These are phyloP conservation scores for Brachyalestes nurse DNA, from an alignment of 2,797 vertebrate genomes.

Conservation along the genomic window DNA sequence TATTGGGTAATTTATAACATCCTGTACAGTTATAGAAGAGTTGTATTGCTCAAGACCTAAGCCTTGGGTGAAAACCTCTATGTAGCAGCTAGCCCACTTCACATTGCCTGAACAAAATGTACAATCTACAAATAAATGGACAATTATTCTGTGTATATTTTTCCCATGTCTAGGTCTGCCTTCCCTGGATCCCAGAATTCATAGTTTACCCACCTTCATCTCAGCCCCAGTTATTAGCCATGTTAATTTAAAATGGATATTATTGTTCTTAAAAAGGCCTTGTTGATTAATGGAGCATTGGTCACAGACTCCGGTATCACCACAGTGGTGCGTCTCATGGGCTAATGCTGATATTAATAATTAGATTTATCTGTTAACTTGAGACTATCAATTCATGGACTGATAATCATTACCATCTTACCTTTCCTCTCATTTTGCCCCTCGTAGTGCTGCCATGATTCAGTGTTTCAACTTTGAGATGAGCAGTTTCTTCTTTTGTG, in stretches of 20 bases:
- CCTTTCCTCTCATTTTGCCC: background rate
- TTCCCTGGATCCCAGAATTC: background rate
- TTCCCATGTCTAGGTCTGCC: too few relatives aligned
- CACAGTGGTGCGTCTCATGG: background rate
- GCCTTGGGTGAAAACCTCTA: too few relatives aligned
- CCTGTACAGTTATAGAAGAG: too few relatives aligned
- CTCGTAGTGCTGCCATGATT: background rate
- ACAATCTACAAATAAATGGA: too few relatives aligned
- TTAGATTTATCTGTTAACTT: too few relatives aligned
- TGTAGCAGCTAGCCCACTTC: too few relatives aligned
- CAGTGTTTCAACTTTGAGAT: background rate
- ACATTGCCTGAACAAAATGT: too few relatives aligned
- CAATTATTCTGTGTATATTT: too few relatives aligned
- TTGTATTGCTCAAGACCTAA: too few relatives aligned
- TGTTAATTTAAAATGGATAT: background rate
- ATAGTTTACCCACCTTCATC: background rate
- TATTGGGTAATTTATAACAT: too few relatives aligned
- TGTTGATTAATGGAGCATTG: conserved; percentile 27
- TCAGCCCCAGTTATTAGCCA: background rate
- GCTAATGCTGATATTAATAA: too few relatives aligned
- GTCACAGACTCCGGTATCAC: conserved; percentile 7
- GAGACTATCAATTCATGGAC: too few relatives aligned
- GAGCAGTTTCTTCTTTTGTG: background rate
- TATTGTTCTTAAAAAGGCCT: conserved; percentile 37
- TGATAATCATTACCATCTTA: background rate